phyloP scores from a whole-genome alignment of 2,797 vertebrate species.

The Cryptoblepharus egeriae region DNA sequence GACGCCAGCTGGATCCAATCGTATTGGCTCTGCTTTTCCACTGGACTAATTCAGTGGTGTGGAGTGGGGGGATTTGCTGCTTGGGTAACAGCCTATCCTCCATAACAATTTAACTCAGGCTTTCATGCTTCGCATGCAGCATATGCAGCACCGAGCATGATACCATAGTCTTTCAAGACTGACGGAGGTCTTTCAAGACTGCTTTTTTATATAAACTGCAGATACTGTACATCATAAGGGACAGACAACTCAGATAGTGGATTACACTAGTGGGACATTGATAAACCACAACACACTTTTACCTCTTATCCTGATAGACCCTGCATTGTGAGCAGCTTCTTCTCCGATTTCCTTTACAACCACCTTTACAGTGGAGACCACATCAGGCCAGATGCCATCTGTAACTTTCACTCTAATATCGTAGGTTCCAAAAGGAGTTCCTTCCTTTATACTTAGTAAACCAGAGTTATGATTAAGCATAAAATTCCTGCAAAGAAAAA shows the following conservation, averaged over 20 bases:
- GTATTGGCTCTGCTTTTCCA: too few species aligned
- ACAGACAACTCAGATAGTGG: background rate
- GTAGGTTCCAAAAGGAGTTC: slow-evolving; percentile 82
- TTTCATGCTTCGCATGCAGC: too few species aligned
- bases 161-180: too few species aligned
- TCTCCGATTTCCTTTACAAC: slow-evolving; percentile 81
- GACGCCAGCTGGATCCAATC: too few species aligned
- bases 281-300: slow-evolving; percentile 47
- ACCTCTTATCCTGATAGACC: slow-evolving; percentile 85
- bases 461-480: slow-evolving; percentile 86
- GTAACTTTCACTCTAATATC: slow-evolving; percentile 84
- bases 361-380: slow-evolving; percentile 84
- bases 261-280: background rate
- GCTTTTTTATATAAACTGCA: too few species aligned
- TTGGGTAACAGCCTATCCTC: too few species aligned
- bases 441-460: slow-evolving; percentile 84
- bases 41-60: too few species aligned
- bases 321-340: slow-evolving; percentile 80
- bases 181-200: too few species aligned
- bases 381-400: slow-evolving; percentile 88
- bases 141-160: too few species aligned
- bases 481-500: slow-evolving; percentile 82
- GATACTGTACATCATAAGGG: background rate
- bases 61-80: too few species aligned
- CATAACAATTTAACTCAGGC: too few species aligned